Conservation (phyloP, 2,797 vertebrate genomes). For the Propithecus deckenii region DNA sequence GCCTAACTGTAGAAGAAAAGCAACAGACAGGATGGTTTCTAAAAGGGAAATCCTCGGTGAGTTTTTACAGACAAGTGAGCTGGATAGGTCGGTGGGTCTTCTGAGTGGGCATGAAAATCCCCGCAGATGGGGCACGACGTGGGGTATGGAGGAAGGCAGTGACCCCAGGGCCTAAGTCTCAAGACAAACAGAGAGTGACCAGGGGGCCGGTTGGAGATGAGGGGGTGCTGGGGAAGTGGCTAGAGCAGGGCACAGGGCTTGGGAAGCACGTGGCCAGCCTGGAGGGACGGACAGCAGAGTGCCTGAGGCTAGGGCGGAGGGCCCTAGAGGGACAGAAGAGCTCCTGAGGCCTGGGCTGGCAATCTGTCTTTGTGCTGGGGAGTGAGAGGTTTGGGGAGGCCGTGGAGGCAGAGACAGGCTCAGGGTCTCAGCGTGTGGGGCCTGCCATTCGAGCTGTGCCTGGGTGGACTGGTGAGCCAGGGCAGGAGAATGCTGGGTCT, state of each 20-base stretch:
- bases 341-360: neutral
- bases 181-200: neutral
- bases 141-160: neutral
- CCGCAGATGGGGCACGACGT: neutral
- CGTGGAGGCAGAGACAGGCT: neutral
- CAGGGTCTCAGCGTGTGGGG: neutral
- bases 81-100: neutral
- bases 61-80: neutral
- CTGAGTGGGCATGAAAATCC: neutral
- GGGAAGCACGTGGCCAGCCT: neutral
- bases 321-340: neutral
- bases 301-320: too few relatives aligned
- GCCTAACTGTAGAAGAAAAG: neutral
- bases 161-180: neutral
- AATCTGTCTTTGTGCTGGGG: neutral
- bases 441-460: neutral
- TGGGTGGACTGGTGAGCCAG: rapidly evolving
- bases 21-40: neutral
- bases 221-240: neutral
- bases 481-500: neutral
- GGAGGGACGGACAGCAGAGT: neutral
- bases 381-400: neutral
- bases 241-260: neutral
- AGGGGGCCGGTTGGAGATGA: neutral
- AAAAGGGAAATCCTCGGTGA: neutral